These are phyloP conservation scores for Pseudococcus longispinus DNA, from an alignment of 2,888 invertebrate genomes.

Conservation along the genomic window DNA sequence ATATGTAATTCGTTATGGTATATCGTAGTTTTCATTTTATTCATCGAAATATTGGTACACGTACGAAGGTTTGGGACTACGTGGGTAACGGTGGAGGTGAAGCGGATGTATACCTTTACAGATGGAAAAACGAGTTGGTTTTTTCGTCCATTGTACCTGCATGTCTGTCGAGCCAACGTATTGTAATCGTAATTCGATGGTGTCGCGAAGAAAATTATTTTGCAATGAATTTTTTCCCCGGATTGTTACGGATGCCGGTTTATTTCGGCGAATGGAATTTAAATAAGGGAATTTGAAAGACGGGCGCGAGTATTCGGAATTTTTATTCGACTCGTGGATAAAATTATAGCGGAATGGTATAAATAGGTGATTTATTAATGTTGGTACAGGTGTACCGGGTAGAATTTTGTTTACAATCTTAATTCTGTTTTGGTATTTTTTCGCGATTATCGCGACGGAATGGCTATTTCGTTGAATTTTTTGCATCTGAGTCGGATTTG, in stretches of 20 bases:
- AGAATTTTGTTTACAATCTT: not conserved
- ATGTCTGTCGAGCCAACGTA: not conserved
- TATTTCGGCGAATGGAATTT: not conserved
- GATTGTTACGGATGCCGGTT: not conserved
- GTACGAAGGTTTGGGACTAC: not conserved
- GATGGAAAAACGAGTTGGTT: not conserved
- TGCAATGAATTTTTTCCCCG: not conserved
- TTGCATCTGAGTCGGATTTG: not conserved
- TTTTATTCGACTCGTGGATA: not conserved
- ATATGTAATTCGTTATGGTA: constrained; percentile 17
- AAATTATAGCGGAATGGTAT: not conserved
- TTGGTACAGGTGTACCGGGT: not conserved
- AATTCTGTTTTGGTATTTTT: not conserved
- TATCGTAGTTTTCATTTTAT: not conserved
- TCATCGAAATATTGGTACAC: not conserved
- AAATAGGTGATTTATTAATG: not conserved
- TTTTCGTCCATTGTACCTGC: not conserved
- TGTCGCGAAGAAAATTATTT: not conserved
- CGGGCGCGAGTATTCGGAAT: not conserved
- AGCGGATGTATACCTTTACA: not conserved
- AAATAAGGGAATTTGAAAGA: not conserved
- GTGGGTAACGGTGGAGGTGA: not conserved
- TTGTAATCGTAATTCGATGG: not conserved
- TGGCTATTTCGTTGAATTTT: not conserved
- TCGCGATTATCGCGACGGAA: not conserved